Evolutionary conservation across 2,888 invertebrate species (phyloP).

Genomic region (Troilus luridus): DNA sequence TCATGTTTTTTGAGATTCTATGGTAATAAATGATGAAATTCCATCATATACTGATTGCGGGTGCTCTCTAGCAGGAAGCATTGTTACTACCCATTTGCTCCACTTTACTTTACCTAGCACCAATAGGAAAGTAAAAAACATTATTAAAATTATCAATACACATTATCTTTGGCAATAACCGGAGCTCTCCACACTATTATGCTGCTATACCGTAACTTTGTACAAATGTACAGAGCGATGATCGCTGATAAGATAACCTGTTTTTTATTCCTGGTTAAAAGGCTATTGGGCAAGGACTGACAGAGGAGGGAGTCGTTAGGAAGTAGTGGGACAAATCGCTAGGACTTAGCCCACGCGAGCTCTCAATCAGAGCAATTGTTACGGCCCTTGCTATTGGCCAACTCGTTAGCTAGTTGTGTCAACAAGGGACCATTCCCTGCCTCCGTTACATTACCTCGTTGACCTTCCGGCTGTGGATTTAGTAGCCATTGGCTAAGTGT

Average conservation of each 20-base stretch:
- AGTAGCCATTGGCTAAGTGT: neutral
- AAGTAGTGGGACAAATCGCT: neutral
- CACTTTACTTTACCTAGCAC: too few relatives aligned
- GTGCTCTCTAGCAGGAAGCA: too few relatives aligned
- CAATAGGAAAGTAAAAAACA: too few relatives aligned
- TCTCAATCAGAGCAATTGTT: constrained; percentile 3
- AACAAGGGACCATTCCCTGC: neutral
- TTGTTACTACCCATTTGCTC: too few relatives aligned
- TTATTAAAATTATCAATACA: too few relatives aligned
- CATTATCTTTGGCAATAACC: too few relatives aligned
- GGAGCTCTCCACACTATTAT: neutral
- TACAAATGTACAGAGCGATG: neutral
- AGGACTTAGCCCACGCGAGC: neutral
- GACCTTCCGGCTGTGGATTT: neutral
- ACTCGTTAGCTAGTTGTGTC: constrained; percentile 28
- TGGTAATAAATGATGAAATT: too few relatives aligned
- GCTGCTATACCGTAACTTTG: neutral
- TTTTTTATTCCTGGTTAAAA: constrained; percentile 3
- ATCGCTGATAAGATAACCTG: neutral
- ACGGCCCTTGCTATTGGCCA: constrained; percentile 21
- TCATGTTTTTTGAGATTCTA: too few relatives aligned
- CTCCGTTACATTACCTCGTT: constrained; percentile 16
- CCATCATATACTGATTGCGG: too few relatives aligned
- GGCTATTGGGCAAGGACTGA: neutral
- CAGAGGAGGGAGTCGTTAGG: neutral